These are phyloP conservation scores for Cairina moschata DNA, from an alignment of 2,113 vertebrate genomes.

Conservation along the genomic window DNA sequence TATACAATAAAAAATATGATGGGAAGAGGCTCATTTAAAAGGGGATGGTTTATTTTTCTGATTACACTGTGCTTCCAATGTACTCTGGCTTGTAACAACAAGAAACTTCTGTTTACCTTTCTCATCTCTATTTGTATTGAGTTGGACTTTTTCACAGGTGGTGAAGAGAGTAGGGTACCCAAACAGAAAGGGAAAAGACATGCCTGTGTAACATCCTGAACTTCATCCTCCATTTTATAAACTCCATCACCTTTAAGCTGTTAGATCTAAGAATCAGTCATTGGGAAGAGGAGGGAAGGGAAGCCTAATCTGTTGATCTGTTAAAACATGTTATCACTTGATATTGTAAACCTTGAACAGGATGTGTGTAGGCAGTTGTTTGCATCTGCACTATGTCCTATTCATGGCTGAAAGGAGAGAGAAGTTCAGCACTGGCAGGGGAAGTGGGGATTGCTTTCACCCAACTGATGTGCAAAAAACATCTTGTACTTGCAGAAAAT, in stretches of 20 bases:
- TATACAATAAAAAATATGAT: neutral
- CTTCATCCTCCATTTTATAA: neutral
- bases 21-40: neutral
- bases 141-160: neutral
- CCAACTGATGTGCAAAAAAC: neutral
- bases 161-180: neutral
- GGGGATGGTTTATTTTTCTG: neutral
- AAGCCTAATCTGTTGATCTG: constrained; percentile 1
- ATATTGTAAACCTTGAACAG: neutral
- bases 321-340: constrained; percentile 28
- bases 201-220: neutral
- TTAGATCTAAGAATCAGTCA: neutral
- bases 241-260: neutral
- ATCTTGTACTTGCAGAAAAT: neutral
- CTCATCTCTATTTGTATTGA: neutral
- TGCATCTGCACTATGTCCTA: neutral
- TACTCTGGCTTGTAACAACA: neutral
- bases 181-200: neutral
- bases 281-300: neutral
- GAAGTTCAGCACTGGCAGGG: neutral
- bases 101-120: neutral
- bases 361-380: constrained; percentile 49
- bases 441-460: neutral
- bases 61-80: neutral
- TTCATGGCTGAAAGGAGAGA: neutral